These are phyloP conservation scores for Drosophila malerkotliana DNA, from an alignment of 1,140 invertebrate species.

Conservation along the genomic window DNA sequence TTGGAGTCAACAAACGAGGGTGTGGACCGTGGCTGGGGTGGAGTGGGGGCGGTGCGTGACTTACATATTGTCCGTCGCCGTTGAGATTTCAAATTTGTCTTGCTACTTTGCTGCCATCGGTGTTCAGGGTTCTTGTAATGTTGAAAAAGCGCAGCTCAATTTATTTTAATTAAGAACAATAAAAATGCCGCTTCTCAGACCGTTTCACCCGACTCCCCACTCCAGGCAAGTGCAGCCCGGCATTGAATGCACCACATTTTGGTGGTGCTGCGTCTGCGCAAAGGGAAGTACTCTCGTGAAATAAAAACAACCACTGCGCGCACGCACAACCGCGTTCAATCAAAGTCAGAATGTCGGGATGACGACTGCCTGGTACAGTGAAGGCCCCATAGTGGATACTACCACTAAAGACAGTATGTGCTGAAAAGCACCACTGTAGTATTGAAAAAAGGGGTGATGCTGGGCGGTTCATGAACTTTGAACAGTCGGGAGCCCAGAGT, in stretches of 20 bases:
- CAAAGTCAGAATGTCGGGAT: conserved; percentile 65
- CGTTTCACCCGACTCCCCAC: background rate
- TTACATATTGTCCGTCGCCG: conserved; percentile 63
- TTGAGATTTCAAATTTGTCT: conserved; percentile 57
- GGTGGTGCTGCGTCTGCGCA: conserved; percentile 60
- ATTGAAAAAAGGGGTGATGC: background rate
- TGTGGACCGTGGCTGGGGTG: background rate
- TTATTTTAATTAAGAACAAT: conserved; percentile 83
- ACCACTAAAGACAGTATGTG: background rate
- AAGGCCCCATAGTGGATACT: background rate
- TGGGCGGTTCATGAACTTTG: too few relatives aligned
- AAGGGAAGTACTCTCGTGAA: conserved; percentile 15
- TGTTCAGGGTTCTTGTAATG: conserved; percentile 64
- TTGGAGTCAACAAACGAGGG: conserved; percentile 27
- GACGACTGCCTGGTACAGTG: conserved; percentile 47
- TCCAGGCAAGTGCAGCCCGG: conserved; percentile 49
- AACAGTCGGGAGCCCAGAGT: background rate
- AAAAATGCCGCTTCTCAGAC: conserved; percentile 54
- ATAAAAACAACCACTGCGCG: conserved; percentile 32
- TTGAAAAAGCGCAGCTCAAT: conserved; percentile 82
- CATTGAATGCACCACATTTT: conserved; percentile 56
- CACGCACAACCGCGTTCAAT: conserved; percentile 76
- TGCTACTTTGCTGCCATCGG: conserved; percentile 34
- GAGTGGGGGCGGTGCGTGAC: conserved; percentile 53
- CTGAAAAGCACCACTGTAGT: background rate